These are phyloP conservation scores for Sphaerophoria rueppellii DNA, from an alignment of 2,888 invertebrate species.

Conservation along the genomic window DNA sequence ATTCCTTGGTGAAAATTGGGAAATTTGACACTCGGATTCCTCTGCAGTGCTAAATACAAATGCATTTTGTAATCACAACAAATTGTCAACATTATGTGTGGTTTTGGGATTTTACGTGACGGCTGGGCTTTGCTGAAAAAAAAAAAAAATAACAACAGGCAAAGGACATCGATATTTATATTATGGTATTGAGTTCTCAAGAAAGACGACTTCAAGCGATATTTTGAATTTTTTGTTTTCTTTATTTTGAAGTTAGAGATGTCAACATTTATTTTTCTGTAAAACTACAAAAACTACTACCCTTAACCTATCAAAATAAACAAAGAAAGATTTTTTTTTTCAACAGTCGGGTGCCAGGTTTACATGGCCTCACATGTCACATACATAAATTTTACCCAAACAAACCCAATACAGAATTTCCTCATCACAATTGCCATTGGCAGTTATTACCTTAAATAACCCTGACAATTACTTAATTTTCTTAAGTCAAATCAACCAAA, in stretches of 20 bases:
- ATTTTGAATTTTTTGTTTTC: too few species aligned
- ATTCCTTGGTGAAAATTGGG: too few species aligned
- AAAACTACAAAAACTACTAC: too few species aligned
- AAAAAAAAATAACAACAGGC: not conserved
- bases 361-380: too few species aligned
- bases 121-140: constrained; percentile 11
- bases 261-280: too few species aligned
- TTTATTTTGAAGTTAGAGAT: not conserved
- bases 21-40: too few species aligned
- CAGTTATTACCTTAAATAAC: constrained; percentile 68
- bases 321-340: too few species aligned
- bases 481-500: constrained; percentile 40
- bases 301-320: too few species aligned
- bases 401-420: constrained; percentile 11
- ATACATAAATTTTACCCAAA: not conserved
- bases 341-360: too few species aligned
- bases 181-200: too few species aligned
- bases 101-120: constrained; percentile 5
- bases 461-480: constrained; percentile 69
- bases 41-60: constrained; percentile 36
- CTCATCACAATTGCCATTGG: constrained; percentile 42
- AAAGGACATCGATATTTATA: too few species aligned
- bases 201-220: too few species aligned
- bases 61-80: constrained; percentile 50
- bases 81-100: constrained; percentile 46